Percentiles rank a stretch among this genome's conserved stretches.
Evolutionary conservation across 1,140 invertebrate species (phyloP).

Genomic region (Littorina saxatilis): DNA sequence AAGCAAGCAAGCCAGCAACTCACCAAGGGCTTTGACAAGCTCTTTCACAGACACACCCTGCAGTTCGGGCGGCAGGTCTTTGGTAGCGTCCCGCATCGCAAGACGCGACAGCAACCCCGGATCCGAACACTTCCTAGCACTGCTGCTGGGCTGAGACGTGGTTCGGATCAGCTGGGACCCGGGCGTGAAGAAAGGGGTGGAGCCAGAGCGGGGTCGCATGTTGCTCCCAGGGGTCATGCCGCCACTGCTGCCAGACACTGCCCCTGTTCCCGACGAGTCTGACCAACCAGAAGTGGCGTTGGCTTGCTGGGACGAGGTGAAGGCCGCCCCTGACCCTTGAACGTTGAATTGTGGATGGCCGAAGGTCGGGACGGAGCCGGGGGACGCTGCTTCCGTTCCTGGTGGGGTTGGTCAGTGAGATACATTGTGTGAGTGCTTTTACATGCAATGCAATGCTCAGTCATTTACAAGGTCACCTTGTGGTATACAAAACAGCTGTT

Average conservation of each 20-base stretch:
- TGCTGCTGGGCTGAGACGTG: constrained; percentile 51
- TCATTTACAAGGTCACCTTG: too few relatives aligned
- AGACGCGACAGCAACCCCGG: constrained; percentile 37
- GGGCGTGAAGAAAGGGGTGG: constrained; percentile 35
- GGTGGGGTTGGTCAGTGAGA: neutral
- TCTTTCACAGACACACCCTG: constrained; percentile 88
- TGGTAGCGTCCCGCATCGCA: constrained; percentile 47
- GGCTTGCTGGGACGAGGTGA: neutral
- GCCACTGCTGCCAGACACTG: neutral
- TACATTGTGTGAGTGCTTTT: neutral
- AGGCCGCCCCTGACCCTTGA: neutral
- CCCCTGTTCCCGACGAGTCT: constrained; percentile 4
- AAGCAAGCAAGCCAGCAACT: constrained; percentile 34
- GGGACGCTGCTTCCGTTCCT: constrained; percentile 19
- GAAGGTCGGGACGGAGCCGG: neutral
- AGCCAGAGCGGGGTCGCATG: constrained; percentile 42
- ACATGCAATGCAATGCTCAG: neutral
- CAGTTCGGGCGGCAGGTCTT: constrained; percentile 80
- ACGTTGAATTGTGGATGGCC: neutral
- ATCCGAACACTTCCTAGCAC: constrained; percentile 51
- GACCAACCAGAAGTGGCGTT: neutral
- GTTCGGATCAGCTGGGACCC: constrained; percentile 40
- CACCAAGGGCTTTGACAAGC: constrained; percentile 86
- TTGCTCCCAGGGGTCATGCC: neutral
- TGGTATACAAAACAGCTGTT: too few relatives aligned